A percentile compares a stretch with the other conserved stretches of the same genome.
These are phyloP conservation scores for Neodiprion lecontei DNA, from an alignment of 1,140 invertebrate species.

Conservation along the genomic window DNA sequence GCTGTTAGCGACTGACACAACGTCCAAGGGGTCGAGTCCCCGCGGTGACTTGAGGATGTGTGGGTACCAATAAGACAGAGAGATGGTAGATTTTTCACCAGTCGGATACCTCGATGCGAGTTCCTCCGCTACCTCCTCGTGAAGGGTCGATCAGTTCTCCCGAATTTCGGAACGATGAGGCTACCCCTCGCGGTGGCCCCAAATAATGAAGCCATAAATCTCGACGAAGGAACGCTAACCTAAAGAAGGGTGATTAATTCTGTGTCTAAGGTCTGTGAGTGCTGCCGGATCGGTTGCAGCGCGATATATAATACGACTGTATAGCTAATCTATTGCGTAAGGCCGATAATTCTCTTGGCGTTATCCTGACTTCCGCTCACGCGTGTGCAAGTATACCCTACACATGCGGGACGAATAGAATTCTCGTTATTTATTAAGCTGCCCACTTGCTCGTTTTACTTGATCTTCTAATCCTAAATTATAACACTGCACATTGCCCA, in stretches of 20 bases:
- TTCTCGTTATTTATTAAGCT: constrained; percentile 1
- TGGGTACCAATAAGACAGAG: background rate
- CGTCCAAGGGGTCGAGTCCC: background rate
- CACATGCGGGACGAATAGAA: background rate
- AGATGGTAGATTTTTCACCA: too few relatives aligned
- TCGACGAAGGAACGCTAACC: background rate
- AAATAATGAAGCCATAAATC: background rate
- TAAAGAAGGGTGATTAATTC: background rate
- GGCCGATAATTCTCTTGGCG: background rate
- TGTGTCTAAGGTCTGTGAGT: background rate
- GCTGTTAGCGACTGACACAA: background rate
- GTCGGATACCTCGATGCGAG: too few relatives aligned
- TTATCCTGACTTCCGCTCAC: background rate
- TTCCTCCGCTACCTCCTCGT: background rate
- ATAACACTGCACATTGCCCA: background rate
- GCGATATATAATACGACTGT: background rate
- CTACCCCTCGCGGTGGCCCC: background rate
- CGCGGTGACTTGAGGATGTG: background rate
- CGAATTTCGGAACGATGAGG: background rate
- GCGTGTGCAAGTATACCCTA: background rate
- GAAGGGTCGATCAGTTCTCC: background rate
- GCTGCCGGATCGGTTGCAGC: background rate
- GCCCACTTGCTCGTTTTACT: background rate
- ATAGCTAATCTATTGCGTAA: background rate
- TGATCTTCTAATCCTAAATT: background rate